These are phyloP conservation scores for Pachyrhynchus sulphureomaculatus DNA, from an alignment of 1,140 invertebrate species.

Conservation along the genomic window DNA sequence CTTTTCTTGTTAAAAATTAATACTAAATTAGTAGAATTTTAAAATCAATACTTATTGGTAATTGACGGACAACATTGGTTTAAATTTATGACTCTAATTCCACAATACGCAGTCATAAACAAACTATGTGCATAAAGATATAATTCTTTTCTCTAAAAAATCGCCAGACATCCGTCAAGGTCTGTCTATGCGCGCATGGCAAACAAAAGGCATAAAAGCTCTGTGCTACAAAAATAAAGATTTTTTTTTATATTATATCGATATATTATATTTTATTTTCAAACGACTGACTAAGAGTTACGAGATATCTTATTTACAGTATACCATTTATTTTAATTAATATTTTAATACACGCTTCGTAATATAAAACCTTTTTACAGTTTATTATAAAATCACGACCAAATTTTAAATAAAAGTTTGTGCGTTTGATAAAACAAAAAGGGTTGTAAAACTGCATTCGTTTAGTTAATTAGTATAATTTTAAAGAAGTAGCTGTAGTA, in stretches of 20 bases:
- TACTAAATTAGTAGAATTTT: no score
- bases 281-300: slow-evolving; percentile 17
- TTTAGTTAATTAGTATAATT: no score
- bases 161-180: slow-evolving; percentile 30
- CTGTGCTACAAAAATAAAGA: slow-evolving; percentile 28
- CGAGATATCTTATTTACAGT: slow-evolving; percentile 24
- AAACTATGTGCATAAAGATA: slow-evolving; percentile 50
- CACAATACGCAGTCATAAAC: slow-evolving; percentile 47
- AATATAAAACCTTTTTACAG: slow-evolving; percentile 12
- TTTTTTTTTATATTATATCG: slow-evolving; percentile 16
- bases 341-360: slow-evolving; percentile 16
- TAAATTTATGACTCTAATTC: slow-evolving; percentile 42
- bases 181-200: slow-evolving; percentile 34
- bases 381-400: slow-evolving; percentile 9
- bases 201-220: slow-evolving; percentile 14
- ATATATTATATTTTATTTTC: slow-evolving; percentile 9
- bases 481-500: no score
- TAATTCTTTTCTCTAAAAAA: slow-evolving; percentile 44
- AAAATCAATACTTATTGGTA: slow-evolving; percentile 29
- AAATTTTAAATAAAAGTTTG: slow-evolving; percentile 19
- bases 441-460: slow-evolving; percentile 3
- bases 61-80: slow-evolving; percentile 43
- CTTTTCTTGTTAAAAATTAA: no score
- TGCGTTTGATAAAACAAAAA: slow-evolving; percentile 23
- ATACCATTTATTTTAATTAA: slow-evolving; percentile 2